Percentiles rank a stretch among this genome's conserved stretches.
Evolutionary conservation across 2,113 vertebrate species (phyloP).

Genomic region (Bucco capensis): DNA sequence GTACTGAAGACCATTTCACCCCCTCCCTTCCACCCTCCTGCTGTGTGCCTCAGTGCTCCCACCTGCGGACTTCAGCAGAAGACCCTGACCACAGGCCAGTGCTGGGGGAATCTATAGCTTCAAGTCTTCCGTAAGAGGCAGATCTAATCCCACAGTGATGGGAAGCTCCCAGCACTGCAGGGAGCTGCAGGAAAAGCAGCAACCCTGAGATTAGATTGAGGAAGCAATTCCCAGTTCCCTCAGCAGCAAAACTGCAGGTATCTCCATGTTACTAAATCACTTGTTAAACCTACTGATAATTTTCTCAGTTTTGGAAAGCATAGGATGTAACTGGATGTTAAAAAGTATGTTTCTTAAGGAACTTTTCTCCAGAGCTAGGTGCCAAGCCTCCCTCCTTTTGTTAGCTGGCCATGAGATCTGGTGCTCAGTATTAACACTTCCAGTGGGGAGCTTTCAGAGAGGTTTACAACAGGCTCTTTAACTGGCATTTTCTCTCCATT

Average conservation of each 20-base stretch:
- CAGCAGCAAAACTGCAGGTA: neutral
- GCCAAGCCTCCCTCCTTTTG: neutral
- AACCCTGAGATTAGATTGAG: neutral
- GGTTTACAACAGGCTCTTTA: slow-evolving; percentile 6
- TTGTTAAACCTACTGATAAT: neutral
- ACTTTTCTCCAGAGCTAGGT: neutral
- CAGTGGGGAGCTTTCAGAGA: neutral
- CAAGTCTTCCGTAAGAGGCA: neutral
- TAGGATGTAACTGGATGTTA: neutral
- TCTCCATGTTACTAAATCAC: neutral
- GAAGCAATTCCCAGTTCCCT: neutral
- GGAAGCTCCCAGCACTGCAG: neutral
- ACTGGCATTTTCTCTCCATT: neutral
- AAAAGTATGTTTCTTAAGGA: neutral
- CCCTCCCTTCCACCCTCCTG: neutral
- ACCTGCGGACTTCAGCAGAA: neutral
- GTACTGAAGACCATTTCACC: neutral
- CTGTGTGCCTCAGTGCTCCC: neutral
- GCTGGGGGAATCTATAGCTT: neutral
- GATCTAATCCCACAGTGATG: rapidly evolving
- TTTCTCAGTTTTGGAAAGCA: neutral
- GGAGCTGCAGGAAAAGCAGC: neutral
- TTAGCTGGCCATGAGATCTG: neutral
- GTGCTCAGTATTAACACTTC: neutral
- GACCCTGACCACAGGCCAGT: rapidly evolving